Percentiles rank a stretch among this genome's conserved stretches.
Conservation (phyloP, 2,113 vertebrate species). For the Myrmecophaga tridactyla region DNA sequence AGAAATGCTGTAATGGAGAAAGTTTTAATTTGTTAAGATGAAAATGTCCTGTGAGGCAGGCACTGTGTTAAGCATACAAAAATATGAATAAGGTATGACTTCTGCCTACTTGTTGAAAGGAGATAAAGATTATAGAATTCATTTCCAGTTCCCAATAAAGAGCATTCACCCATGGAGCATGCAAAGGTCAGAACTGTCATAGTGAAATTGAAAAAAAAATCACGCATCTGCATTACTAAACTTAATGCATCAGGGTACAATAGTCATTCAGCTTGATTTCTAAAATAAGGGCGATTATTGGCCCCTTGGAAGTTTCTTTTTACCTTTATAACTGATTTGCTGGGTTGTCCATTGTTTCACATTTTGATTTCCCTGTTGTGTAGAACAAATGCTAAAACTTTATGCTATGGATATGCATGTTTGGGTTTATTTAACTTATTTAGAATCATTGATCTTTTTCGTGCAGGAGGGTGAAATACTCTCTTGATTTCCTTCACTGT, state of each 20-base stretch:
- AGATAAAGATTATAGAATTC: conserved; percentile 7
- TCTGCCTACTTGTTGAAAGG: neutral
- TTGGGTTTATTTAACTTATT: neutral
- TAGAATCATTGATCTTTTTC: neutral
- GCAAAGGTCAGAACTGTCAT: neutral
- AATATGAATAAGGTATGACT: neutral
- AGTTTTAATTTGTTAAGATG: neutral
- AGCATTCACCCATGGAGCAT: neutral
- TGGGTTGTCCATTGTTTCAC: neutral
- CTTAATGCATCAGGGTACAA: neutral
- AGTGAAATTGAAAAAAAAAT: neutral
- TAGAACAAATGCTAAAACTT: neutral
- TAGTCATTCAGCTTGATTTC: conserved; percentile 4
- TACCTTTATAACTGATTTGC: neutral
- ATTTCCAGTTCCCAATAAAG: neutral
- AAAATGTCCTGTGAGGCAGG: neutral
- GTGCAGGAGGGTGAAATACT: neutral
- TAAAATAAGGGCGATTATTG: neutral
- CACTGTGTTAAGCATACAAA: neutral
- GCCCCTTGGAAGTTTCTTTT: neutral
- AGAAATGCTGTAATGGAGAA: neutral
- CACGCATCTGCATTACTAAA: neutral
- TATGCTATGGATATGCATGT: neutral
- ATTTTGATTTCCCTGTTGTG: neutral
- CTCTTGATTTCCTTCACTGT: neutral